Base-by-base conservation (phyloP, 2,113 vertebrate species). In the Cercocebus atys region DNA sequence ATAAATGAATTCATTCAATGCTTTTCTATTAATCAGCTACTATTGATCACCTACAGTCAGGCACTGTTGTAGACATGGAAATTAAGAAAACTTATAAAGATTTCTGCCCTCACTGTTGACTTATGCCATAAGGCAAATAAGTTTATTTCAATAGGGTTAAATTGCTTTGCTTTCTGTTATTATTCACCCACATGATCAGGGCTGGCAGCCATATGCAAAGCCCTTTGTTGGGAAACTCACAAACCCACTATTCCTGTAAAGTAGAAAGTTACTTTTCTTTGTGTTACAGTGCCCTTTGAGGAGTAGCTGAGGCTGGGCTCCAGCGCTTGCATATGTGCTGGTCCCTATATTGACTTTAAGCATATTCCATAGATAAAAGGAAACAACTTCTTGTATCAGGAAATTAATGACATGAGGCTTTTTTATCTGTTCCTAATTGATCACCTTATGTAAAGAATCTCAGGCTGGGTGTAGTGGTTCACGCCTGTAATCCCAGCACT, bases 371-470 rank as follows among this genome's bases (percentile, higher is more conserved):
- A 66, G 55, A n/a, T 30, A 59, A 66, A 92, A 82, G 22, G 4
- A 87, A 79, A 84, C 45, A 23, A 27, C 20, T 80, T 61, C n/a
- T 76, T 80, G 1, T 32, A n/a, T 32, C 43, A 43, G 73, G 75
- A 78, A 35, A 32, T 55, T 45, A 88, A 81, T 25, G 57, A 55
- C 25, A 64, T n/a, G n/a, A 55, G 40, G 4, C 1, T 61, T 55
- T 96, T 93, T 61, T 76, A 59, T 82, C 59, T 90, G 13, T 88
- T 85, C 55, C 11, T 83, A 59, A 84, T 57, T 27, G 35, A 61
- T 70, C 40, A 32, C 18, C 25, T 88, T 27, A 75, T 61, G 64
- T 66, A 59, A 83, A 95, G 66, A 55, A 55, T 55, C 6, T 55
- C 18, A 55, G 52, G 18, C 52, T 55, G 52, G 52, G 17, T 55